Evolutionary conservation across 2,113 vertebrate genomes (phyloP), one percentile per base, ranked within the genome.

Genomic region (Chionodraco myersi): DNA sequence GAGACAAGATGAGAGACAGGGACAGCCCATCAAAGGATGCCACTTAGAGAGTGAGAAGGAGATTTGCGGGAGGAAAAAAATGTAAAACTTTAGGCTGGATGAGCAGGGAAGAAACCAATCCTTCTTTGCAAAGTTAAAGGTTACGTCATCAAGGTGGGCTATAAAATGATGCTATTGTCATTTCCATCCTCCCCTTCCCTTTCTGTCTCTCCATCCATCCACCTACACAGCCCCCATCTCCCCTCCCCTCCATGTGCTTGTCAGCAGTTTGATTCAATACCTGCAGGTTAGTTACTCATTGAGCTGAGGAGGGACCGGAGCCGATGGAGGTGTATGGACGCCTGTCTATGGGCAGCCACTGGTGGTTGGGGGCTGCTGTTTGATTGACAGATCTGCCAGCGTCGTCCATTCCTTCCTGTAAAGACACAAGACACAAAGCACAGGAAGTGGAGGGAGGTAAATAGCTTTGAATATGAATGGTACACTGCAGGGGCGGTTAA

Each of bases 201-300:
- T 88, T 88, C 61, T 79, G 48, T 69, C 71, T 77, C 81, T 88
- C 88, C 57, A 58, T 82, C 85, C 34, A 61, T 92, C 91, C 90
- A 89, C 87, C 88, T 89, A 86, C 86, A 80, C 83, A 85, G 58
- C 75, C 83, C 66, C 67, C 67, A 3, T 58, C 68, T 56, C 58
- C 59, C 77, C 48, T 57, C 76, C 76, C 77, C 83, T 83, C 84
- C 88, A 57, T 23, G 45, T 72, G 86, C 92, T 91, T 87, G 92
- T 94, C 93, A 95, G 94, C 93, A 93, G 76, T 91, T 93, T 93
- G 88, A 94, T 94, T 94, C 94, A 93, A 73, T 92, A 94, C 94
- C 94, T 94, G 92, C 90, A 88, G 88, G 83, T 94, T 94, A 89
- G 95, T 95, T 95, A 94, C 91, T 94, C 91, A 95, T 95, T 95